phyloP scores from a whole-genome alignment of 2,113 vertebrate species.

The Channa argus region DNA sequence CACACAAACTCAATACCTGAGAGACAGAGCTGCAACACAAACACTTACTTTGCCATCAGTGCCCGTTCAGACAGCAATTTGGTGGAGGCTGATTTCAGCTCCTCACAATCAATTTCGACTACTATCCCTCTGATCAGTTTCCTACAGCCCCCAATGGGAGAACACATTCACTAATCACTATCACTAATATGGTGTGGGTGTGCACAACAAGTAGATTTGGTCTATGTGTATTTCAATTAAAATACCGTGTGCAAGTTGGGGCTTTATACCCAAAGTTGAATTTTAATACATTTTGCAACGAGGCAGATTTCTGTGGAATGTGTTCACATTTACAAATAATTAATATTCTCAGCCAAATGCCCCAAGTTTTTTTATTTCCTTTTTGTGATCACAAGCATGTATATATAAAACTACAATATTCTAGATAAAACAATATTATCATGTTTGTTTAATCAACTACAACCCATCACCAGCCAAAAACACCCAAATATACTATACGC shows the following conservation, averaged over 20 bases:
- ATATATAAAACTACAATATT: constrained; percentile 7
- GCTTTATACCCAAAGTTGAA: constrained; percentile 48
- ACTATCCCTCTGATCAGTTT: constrained; percentile 55
- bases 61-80: constrained; percentile 54
- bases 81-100: constrained; percentile 60
- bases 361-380: constrained; percentile 18
- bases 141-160: constrained; percentile 19
- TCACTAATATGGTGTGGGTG: constrained; percentile 9
- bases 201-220: background rate
- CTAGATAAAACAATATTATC: constrained; percentile 45
- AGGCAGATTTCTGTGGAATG: constrained; percentile 42
- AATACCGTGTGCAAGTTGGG: constrained; percentile 18
- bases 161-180: constrained; percentile 51
- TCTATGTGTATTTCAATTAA: constrained; percentile 6
- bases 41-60: constrained; percentile 54
- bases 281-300: constrained; percentile 45
- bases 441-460: constrained; percentile 41
- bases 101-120: constrained; percentile 61
- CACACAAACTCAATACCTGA: constrained; percentile 4
- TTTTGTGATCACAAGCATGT: constrained; percentile 40
- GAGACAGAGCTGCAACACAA: constrained; percentile 50
- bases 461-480: constrained; percentile 2
- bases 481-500: background rate
- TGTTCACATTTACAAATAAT: constrained; percentile 50
- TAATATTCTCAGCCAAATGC: constrained; percentile 47